Conservation (phyloP, 2,113 vertebrate genomes). For the Rynchops niger region DNA sequence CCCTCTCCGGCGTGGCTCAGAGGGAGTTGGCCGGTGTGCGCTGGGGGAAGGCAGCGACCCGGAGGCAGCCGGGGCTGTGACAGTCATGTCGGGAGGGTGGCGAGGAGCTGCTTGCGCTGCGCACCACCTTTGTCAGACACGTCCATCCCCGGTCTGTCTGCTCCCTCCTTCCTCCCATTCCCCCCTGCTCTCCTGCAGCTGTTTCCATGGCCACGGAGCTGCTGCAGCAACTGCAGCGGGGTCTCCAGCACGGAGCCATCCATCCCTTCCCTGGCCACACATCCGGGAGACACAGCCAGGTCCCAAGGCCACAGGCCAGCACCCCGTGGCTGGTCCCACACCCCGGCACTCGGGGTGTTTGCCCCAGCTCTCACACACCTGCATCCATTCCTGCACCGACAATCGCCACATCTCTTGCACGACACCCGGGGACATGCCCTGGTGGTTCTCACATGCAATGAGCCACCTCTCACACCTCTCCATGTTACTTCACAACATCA, state of each 20-base stretch:
- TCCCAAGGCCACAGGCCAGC: rapidly evolving
- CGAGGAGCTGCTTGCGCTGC: rapidly evolving
- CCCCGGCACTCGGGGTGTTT: rapidly evolving
- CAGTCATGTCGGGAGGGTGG: rapidly evolving
- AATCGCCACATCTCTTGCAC: rapidly evolving
- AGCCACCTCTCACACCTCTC: rapidly evolving
- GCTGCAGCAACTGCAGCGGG: background rate
- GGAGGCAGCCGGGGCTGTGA: background rate
- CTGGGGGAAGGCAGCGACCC: background rate
- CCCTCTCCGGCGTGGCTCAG: background rate
- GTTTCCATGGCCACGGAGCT: slow-evolving; percentile 36
- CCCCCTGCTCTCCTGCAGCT: background rate
- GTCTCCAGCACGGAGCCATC: rapidly evolving
- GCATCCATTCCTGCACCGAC: rapidly evolving
- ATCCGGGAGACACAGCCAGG: rapidly evolving
- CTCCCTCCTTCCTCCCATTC: background rate
- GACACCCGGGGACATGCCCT: rapidly evolving
- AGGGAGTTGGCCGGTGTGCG: rapidly evolving
- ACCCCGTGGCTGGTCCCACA: background rate
- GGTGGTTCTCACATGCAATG: rapidly evolving
- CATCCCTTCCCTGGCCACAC: background rate
- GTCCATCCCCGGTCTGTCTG: background rate
- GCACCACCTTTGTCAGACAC: background rate
- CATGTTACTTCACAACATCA: rapidly evolving
- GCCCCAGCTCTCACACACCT: rapidly evolving